Conservation (phyloP, 37 sponge, comb jelly and placozoan species). For the Tethya wilhelma region DNA sequence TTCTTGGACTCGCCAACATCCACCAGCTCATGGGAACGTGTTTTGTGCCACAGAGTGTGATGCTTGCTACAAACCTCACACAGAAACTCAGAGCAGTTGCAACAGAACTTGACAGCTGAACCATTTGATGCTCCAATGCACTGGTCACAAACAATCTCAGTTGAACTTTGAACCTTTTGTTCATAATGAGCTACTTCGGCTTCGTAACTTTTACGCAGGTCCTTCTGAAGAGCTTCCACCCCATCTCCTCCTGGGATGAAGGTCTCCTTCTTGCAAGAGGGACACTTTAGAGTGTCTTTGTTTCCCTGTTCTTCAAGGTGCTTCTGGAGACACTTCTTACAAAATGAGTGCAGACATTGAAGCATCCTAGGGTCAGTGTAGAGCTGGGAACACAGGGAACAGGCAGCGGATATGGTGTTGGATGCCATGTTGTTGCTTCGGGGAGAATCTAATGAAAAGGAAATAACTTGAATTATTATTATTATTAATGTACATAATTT, state of each 20-base stretch:
- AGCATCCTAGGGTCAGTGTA: slow-evolving; percentile 53
- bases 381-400: slow-evolving; percentile 25
- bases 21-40: slow-evolving; percentile 27
- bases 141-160: slow-evolving; percentile 25
- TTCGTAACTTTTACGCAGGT: slow-evolving; percentile 32
- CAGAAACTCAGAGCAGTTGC: slow-evolving; percentile 42
- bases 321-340: slow-evolving; percentile 37
- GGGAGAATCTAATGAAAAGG: no score
- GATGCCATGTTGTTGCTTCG: no score
- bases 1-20: neutral
- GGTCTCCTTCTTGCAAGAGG: slow-evolving; percentile 17
- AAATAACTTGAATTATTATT: no score
- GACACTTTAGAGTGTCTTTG: slow-evolving; percentile 3
- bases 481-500: no score
- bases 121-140: slow-evolving; percentile 16
- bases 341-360: slow-evolving; percentile 58
- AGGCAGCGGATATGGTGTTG: no score
- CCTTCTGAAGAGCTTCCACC: slow-evolving; percentile 11
- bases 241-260: slow-evolving; percentile 16
- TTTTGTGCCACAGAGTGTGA: slow-evolving; percentile 22
- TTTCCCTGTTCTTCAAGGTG: slow-evolving; percentile 6
- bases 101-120: slow-evolving; percentile 43
- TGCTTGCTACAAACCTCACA: slow-evolving; percentile 37
- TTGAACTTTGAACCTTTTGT: slow-evolving; percentile 12
- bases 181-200: slow-evolving; percentile 34